Evolutionary conservation across 2,113 vertebrate species (phyloP).

Genomic region (Hucho hucho): DNA sequence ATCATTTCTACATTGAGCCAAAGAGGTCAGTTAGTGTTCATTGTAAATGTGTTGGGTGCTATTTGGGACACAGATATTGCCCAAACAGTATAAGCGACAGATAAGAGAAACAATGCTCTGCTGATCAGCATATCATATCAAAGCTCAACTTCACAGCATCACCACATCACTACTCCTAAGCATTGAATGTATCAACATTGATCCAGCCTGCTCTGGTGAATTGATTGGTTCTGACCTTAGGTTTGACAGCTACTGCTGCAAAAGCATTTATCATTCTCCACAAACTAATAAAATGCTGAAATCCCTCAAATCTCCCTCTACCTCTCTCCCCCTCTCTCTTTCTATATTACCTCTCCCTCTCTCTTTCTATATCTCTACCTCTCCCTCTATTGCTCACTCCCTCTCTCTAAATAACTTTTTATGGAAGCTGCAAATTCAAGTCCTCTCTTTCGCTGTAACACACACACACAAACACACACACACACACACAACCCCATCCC

Average conservation of each 20-base stretch:
- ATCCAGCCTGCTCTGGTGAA: slow-evolving; percentile 17
- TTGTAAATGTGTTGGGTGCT: too few relatives aligned
- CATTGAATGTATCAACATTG: too few relatives aligned
- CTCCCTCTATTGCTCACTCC: neutral
- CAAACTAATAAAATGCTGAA: slow-evolving; percentile 65
- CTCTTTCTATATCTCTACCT: neutral
- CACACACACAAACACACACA: too few relatives aligned
- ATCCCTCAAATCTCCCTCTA: slow-evolving; percentile 56
- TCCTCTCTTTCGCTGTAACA: slow-evolving; percentile 55
- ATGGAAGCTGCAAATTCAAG: slow-evolving; percentile 55
- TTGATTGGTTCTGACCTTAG: slow-evolving; percentile 73
- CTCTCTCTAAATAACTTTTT: neutral
- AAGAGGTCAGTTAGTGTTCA: too few relatives aligned
- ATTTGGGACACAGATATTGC: slow-evolving; percentile 44
- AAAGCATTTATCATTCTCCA: slow-evolving; percentile 45
- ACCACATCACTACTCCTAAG: neutral
- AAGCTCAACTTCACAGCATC: slow-evolving; percentile 42
- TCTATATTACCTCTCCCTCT: too few relatives aligned
- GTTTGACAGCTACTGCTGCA: slow-evolving; percentile 55
- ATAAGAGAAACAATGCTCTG: neutral
- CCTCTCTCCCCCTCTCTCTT: neutral
- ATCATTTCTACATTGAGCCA: too few relatives aligned
- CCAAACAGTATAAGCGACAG: slow-evolving; percentile 45
- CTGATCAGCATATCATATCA: slow-evolving; percentile 63
- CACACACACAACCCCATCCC: too few relatives aligned